Evolutionary conservation across 1,140 invertebrate genomes (phyloP).

Genomic region (Doryteuthis pealeii): DNA sequence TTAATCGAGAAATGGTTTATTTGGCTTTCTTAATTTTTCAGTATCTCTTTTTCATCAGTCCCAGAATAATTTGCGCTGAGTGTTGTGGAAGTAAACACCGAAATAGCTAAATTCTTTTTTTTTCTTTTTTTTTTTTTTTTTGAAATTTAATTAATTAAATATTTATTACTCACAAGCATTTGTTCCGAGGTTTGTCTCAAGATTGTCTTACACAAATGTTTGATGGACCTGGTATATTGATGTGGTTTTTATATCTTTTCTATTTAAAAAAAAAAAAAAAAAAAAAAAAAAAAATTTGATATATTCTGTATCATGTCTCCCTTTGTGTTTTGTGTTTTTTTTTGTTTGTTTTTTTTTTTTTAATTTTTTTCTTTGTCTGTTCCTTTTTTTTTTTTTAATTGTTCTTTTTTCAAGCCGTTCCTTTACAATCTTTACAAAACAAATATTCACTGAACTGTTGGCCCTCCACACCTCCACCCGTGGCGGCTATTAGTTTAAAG

Average conservation of each 20-base stretch:
- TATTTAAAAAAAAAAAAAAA: not conserved
- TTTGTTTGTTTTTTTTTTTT: not conserved
- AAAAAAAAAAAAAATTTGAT: not conserved
- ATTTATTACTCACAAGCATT: no score
- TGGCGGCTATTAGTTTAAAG: conserved; percentile 80
- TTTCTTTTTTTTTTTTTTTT: no score
- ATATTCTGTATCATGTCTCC: not conserved
- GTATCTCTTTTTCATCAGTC: no score
- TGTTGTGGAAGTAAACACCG: no score
- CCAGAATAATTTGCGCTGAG: no score
- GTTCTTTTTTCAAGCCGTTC: not conserved
- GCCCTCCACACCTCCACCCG: conserved; percentile 84
- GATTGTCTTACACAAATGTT: not conserved
- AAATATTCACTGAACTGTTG: conserved; percentile 92
- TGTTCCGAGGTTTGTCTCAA: no score
- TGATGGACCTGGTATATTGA: not conserved
- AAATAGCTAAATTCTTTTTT: no score
- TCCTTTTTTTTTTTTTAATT: not conserved
- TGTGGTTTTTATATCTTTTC: not conserved
- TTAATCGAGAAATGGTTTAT: no score
- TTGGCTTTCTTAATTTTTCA: no score
- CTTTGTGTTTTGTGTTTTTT: not conserved
- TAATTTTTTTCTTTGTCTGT: not conserved
- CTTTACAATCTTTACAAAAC: conserved; percentile 62
- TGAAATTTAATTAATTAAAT: no score